A percentile compares a stretch with the other conserved stretches of the same genome.
phyloP scores from a whole-genome alignment of 2,888 invertebrate genomes.

The Lissonota sp. region DNA sequence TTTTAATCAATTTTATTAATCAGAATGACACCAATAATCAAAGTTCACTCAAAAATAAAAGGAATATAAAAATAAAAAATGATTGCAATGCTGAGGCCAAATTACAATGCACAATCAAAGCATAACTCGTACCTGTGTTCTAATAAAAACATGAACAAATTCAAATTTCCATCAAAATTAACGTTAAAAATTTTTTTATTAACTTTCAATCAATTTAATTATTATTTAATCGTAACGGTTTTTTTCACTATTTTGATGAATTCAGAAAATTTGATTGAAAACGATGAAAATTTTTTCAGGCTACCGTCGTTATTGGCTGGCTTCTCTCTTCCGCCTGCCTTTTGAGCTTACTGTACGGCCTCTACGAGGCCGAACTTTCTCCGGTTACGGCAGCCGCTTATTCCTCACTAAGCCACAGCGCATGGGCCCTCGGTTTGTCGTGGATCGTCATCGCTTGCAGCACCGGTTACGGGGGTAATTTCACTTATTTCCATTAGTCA shows the following conservation, averaged over 20 bases:
- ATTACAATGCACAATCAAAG: too few species aligned
- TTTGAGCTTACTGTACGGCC: conserved; percentile 91
- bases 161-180: too few species aligned
- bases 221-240: conserved; percentile 5
- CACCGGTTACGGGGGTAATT: conserved; percentile 91
- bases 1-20: too few species aligned
- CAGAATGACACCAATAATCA: too few species aligned
- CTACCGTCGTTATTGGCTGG: conserved; percentile 90
- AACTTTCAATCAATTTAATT: conserved; percentile 12
- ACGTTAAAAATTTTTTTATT: too few species aligned
- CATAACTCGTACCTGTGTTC: too few species aligned
- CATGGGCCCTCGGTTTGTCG: conserved; percentile 92
- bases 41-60: too few species aligned
- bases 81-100: too few species aligned
- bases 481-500: not conserved
- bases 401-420: conserved; percentile 92
- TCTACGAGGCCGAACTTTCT: conserved; percentile 89
- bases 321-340: conserved; percentile 87
- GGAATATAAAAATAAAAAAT: not conserved
- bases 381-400: conserved; percentile 90
- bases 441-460: conserved; percentile 95
- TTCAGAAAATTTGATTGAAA: not conserved
- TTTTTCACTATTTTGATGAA: not conserved
- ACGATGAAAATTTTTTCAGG: conserved; percentile 83
- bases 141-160: too few species aligned